Evolutionary conservation across 2,113 vertebrate genomes (phyloP), one percentile per base, ranked within the genome.

Genomic region (Aramus guarauna): DNA sequence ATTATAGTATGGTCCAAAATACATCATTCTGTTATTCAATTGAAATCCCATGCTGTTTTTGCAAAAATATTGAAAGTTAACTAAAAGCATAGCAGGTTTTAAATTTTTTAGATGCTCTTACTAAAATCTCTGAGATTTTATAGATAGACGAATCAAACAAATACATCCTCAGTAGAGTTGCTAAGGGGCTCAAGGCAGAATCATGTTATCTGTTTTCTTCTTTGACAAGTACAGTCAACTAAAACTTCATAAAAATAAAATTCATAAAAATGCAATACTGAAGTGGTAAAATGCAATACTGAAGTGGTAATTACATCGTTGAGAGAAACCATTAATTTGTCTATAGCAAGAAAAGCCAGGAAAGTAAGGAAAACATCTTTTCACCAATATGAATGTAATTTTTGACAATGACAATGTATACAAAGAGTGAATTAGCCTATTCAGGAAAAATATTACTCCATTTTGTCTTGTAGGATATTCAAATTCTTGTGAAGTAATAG

Each of bases 41-140:
- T 84, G 77, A 82, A 97, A 90, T 91, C 41, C 68, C 39, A 81
- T 26, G 41, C 12, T 91, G 52, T 13, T 93, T 75, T 77, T 45
- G 24, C 94, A 82, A 97, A 94, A 86, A 87, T 63, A 94, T 19
- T 92, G 48, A 22, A 92, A 85, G 64, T 88, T 91, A 93, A 79
- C 60, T 76, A 63, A 89, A 53, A 96, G 47, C 3, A 5, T 18
- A 69, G 37, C 22, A 80, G 36, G 37, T 88, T 90, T 94, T 76
- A 72, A 85, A 47, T 84, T 26, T 85, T 95, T 91, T 52, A 87
- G 69, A 82, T 63, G 45, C 15, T 85, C 9, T 90, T 47, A 50
- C 58, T 85, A 77, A 94, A 95, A 96, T 72, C 60, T 39, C 66
- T 71, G 85, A 75, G 43, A 87, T 48, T 93, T 91, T 79, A 60